A percentile compares a stretch with the other conserved stretches of the same genome.
Evolutionary conservation across 2,113 vertebrate genomes (phyloP).

Genomic region (Dissostichus mawsoni): DNA sequence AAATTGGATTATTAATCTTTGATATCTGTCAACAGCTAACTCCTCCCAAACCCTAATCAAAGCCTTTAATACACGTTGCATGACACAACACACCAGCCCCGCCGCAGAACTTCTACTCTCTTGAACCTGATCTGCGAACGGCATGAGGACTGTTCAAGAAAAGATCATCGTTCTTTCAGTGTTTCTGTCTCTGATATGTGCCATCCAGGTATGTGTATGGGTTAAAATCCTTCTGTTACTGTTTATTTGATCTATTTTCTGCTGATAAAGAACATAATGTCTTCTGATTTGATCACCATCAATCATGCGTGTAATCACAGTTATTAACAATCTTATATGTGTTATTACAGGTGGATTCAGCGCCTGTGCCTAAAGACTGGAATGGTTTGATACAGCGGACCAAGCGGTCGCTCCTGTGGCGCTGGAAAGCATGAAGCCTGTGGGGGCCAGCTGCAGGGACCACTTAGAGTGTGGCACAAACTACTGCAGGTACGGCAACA

Average conservation of each 20-base stretch:
- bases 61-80: constrained; percentile 64
- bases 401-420: constrained; percentile 83
- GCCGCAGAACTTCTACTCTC: neutral
- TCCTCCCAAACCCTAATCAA: constrained; percentile 67
- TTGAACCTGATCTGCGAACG: constrained; percentile 11
- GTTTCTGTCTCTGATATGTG: constrained; percentile 67
- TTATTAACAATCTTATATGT: constrained; percentile 1
- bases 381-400: constrained; percentile 76
- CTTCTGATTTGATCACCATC: neutral
- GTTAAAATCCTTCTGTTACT: neutral
- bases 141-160: constrained; percentile 70
- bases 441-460: constrained; percentile 82
- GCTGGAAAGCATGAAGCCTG: constrained; percentile 86
- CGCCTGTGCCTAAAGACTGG: constrained; percentile 68
- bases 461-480: constrained; percentile 81
- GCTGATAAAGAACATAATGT: neutral
- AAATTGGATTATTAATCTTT: constrained; percentile 19
- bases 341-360: constrained; percentile 68
- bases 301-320: neutral
- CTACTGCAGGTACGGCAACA: constrained; percentile 81
- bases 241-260: neutral
- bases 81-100: neutral
- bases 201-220: constrained; percentile 67
- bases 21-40: constrained; percentile 18
- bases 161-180: constrained; percentile 59